These are phyloP conservation scores for Sminthopsis crassicaudata DNA, from an alignment of 2,113 vertebrate genomes.

Conservation along the genomic window DNA sequence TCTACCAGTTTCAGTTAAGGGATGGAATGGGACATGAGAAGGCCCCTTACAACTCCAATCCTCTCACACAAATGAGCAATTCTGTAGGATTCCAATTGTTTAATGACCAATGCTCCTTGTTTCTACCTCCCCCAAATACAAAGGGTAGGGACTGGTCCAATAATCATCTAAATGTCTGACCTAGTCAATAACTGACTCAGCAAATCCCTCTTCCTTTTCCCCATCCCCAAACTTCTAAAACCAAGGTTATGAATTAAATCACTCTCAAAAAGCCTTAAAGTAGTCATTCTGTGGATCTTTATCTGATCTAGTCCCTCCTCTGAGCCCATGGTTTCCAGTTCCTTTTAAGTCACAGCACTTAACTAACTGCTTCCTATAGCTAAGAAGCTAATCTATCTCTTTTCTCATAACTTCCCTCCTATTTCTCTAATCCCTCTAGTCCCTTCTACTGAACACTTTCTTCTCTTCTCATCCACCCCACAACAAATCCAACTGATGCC, in stretches of 20 bases:
- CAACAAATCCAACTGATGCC: not conserved
- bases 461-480: not conserved
- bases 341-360: not conserved
- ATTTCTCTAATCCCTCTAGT: not conserved
- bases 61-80: conserved; percentile 6
- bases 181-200: not conserved
- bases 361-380: not conserved
- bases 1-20: not conserved
- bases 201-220: not conserved
- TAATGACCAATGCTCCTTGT: not conserved
- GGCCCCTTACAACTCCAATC: not conserved
- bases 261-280: not conserved
- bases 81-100: not conserved
- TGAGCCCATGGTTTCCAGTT: not conserved
- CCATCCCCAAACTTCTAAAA: not conserved
- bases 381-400: not conserved
- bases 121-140: not conserved
- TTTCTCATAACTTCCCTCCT: not conserved
- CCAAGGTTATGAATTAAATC: not conserved
- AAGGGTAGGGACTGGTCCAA: not conserved
- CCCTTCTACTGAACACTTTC: not conserved
- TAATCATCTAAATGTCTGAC: not conserved
- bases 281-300: conserved; percentile 33
- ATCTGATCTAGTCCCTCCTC: not conserved
- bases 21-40: not conserved